Evolutionary conservation across 2,888 invertebrate genomes (phyloP), one percentile per base, ranked within the genome.

Genomic region (Calameuta idolon): DNA sequence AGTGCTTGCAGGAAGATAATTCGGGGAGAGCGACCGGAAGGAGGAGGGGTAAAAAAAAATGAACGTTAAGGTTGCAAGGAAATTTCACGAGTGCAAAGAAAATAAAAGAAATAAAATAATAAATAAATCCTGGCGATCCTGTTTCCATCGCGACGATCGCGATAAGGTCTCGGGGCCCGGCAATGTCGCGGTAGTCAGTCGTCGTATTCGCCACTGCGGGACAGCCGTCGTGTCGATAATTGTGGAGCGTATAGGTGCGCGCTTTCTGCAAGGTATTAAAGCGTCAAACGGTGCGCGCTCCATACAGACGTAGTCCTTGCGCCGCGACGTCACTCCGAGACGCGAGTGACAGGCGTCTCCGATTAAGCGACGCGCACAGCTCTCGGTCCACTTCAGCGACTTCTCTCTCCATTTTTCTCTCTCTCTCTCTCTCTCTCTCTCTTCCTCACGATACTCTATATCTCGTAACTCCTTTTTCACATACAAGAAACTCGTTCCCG

Each of bases 241-340:
- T 55, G 55, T 55, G 55, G 23, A 55, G 5, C 55, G 55, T 55
- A 23, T 55, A 55, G 55, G 55, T 55, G 55, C 55, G 55, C 55
- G 55, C 55, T 55, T 55, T 55, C 55, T 9, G 55, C 23, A 55
- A 23, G 15, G 55, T 55, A 55, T 55, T 55, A 55, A 55, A 55
- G 55, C 55, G 81, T 81, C 80, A 76, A 80, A 79, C 79, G 55
- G 55, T 15, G 55, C 23, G 55, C 23, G 23, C 55, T 55, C 55
- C 23, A 23, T 55, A 55, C 55, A 55, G 55, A 55, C 55, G 55
- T 23, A 55, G 77, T 82, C 71, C 71, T 71, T 71, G 71, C 71
- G 33, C 71, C 71, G 71, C 71, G 55, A 55, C 55, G 55, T 55
- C 55, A 55, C 55, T 55, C 55, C 55, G 55, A 55, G 31, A 71